phyloP scores from a whole-genome alignment of 1,140 invertebrate species.

The Leptinotarsa undecemlineata region DNA sequence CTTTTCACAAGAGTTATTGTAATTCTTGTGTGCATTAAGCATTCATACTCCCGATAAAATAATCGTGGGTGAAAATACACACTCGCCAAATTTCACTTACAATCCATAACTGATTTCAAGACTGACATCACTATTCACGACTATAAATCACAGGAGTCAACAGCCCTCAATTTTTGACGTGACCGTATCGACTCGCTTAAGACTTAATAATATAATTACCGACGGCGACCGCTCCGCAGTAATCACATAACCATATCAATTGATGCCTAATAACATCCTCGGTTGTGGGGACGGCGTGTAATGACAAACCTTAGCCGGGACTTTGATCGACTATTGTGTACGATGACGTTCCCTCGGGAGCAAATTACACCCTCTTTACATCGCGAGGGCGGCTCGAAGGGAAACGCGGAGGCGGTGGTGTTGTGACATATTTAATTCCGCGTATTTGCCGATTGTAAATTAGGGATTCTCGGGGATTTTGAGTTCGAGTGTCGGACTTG shows the following conservation, averaged over 20 bases:
- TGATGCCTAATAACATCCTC: conserved; percentile 54
- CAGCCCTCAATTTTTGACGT: conserved; percentile 10
- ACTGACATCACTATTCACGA: too few relatives aligned
- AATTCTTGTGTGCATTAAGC: too few relatives aligned
- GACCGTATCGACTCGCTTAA: conserved; percentile 27
- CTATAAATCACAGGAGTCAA: conserved; percentile 9
- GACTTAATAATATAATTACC: conserved; percentile 52
- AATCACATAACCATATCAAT: conserved; percentile 55
- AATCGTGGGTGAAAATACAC: too few relatives aligned
- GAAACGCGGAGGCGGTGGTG: conserved; percentile 36
- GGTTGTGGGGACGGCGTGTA: conserved; percentile 27
- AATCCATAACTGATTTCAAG: too few relatives aligned
- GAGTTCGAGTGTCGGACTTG: not conserved
- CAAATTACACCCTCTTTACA: conserved; percentile 35
- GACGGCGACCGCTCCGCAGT: conserved; percentile 44
- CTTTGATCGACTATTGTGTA: conserved; percentile 44
- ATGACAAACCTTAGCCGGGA: conserved; percentile 41
- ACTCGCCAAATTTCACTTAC: too few relatives aligned
- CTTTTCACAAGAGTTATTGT: too few relatives aligned
- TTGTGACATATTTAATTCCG: conserved; percentile 46
- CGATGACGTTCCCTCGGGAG: conserved; percentile 31
- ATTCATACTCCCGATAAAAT: too few relatives aligned
- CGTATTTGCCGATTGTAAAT: conserved; percentile 8
- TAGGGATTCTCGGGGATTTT: not conserved
- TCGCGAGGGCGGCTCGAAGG: conserved; percentile 5